Conservation (phyloP, 2,113 vertebrate species). For the Hemicordylus capensis region DNA sequence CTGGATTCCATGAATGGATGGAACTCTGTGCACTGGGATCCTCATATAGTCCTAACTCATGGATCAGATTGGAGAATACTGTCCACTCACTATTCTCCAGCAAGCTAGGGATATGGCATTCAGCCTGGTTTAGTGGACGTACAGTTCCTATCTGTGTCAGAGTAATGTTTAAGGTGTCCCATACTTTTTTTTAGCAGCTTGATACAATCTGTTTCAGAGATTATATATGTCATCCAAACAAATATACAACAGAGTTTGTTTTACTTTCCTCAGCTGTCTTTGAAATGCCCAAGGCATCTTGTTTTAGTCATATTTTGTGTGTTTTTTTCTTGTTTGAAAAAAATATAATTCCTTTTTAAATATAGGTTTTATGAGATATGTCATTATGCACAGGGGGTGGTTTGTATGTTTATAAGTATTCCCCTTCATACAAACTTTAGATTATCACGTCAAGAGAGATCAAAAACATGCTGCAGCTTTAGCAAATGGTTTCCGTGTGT, state of each 20-base stretch:
- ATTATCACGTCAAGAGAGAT: constrained; percentile 26
- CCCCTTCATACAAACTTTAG: not conserved
- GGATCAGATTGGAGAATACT: too few species aligned
- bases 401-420: constrained; percentile 14
- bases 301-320: not conserved
- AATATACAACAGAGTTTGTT: constrained; percentile 36
- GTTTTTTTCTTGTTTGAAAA: not conserved
- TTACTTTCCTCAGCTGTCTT: constrained; percentile 10
- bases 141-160: too few species aligned
- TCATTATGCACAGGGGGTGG: not conserved
- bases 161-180: not conserved
- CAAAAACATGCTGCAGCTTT: constrained; percentile 18
- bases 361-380: constrained; percentile 13
- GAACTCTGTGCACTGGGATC: too few species aligned
- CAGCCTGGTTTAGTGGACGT: too few species aligned
- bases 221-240: not conserved
- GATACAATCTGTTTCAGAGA: not conserved
- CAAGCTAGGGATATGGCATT: too few species aligned
- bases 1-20: too few species aligned
- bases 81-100: too few species aligned
- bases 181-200: constrained; percentile 12
- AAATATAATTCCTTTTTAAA: not conserved
- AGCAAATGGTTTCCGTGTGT: constrained; percentile 5
- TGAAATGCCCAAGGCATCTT: not conserved
- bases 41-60: too few species aligned